phyloP scores from a whole-genome alignment of 2,113 vertebrate genomes.

The Mormyrus iriodes region DNA sequence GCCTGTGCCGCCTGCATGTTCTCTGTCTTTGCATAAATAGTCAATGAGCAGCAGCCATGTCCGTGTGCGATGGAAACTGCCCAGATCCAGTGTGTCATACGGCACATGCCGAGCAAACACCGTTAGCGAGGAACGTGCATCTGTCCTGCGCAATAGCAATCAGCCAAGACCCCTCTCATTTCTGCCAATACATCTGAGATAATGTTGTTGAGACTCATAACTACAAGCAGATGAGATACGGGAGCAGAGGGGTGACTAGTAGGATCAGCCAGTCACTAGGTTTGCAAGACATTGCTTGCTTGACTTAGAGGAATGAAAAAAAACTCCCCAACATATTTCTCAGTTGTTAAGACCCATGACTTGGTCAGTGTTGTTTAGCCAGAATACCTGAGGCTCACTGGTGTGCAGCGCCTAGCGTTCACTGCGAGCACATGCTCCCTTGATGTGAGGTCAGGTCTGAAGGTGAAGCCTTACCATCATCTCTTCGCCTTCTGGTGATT shows the following conservation, averaged over 20 bases:
- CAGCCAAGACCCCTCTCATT: background rate
- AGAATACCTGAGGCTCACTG: background rate
- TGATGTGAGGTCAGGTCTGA: background rate
- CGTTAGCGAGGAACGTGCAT: background rate
- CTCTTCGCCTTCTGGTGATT: background rate
- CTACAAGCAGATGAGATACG: background rate
- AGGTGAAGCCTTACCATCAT: background rate
- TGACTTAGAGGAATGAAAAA: background rate
- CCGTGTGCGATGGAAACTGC: background rate
- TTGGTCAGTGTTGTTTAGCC: background rate
- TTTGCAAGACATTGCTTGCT: background rate
- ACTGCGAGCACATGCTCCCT: background rate
- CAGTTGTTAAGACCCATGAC: background rate
- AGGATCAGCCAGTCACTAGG: background rate
- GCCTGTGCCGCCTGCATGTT: background rate
- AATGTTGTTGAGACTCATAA: background rate
- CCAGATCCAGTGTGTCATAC: background rate
- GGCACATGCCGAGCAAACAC: background rate
- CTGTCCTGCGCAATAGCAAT: background rate
- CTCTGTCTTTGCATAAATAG: background rate
- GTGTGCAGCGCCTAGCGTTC: background rate
- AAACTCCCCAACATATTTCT: background rate
- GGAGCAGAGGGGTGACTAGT: background rate
- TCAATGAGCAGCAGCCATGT: background rate
- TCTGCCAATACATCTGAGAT: background rate